Conservation (phyloP, 2,113 vertebrate genomes). For the Indri indri region DNA sequence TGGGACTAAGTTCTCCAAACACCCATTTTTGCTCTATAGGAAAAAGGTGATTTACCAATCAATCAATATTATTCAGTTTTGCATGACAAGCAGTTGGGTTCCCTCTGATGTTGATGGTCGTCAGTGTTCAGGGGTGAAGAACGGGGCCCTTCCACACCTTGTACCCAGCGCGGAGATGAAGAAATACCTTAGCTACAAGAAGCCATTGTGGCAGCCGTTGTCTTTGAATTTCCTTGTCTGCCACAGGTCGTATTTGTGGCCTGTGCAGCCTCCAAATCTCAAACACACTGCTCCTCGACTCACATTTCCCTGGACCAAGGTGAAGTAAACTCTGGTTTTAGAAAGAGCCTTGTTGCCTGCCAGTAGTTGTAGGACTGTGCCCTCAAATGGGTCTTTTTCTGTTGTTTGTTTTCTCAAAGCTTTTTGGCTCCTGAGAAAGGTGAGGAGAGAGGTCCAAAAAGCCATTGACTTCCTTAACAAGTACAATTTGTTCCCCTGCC, state of each 20-base stretch:
- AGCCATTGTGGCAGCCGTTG: not conserved
- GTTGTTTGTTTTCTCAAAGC: not conserved
- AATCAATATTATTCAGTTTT: not conserved
- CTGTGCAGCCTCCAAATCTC: not conserved
- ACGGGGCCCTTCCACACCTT: not conserved
- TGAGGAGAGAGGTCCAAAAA: not conserved
- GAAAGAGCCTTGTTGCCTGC: not conserved
- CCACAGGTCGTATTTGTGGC: not conserved
- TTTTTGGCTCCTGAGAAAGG: not conserved
- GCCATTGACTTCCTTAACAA: not conserved
- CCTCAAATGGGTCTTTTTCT: not conserved
- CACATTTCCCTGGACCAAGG: too few relatives aligned
- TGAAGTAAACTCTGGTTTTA: not conserved
- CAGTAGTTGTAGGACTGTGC: not conserved
- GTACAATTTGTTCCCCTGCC: not conserved
- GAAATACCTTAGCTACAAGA: not conserved
- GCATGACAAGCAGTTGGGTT: not conserved
- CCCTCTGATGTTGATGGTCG: not conserved
- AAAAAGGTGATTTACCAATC: not conserved
- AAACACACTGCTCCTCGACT: not conserved
- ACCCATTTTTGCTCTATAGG: not conserved
- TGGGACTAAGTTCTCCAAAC: not conserved
- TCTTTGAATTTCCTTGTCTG: not conserved
- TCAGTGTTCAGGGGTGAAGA: not conserved
- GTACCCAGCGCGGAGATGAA: not conserved